phyloP scores from a whole-genome alignment of 2,888 invertebrate species.

The Cepaea hortensis region DNA sequence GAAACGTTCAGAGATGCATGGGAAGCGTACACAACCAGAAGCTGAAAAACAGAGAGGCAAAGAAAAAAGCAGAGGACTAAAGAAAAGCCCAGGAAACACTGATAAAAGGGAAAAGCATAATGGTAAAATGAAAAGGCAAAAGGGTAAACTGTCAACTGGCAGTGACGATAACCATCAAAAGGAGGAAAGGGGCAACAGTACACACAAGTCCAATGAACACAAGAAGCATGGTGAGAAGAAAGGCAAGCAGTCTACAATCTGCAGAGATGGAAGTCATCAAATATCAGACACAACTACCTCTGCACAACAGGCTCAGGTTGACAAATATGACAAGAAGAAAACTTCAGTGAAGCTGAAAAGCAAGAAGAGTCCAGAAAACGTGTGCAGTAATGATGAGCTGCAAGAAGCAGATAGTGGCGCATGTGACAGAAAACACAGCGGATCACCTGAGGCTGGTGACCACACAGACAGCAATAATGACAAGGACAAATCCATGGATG shows the following conservation, averaged over 20 bases:
- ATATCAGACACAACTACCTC: neutral
- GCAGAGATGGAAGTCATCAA: neutral
- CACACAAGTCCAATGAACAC: neutral
- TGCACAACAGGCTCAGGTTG: no score
- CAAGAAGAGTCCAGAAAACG: neutral
- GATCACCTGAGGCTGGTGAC: neutral
- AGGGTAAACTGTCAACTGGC: neutral
- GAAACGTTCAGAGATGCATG: conserved; percentile 33
- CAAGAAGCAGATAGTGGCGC: neutral
- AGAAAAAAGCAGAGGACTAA: conserved; percentile 18
- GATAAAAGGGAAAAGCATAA: conserved; percentile 1
- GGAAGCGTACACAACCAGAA: conserved; percentile 30
- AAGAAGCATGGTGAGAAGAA: neutral
- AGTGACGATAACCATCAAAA: neutral
- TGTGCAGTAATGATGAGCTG: neutral
- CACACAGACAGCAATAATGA: neutral
- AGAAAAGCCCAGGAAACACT: neutral
- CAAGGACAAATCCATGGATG: conserved; percentile 34
- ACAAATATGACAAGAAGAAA: neutral
- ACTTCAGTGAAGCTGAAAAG: no score
- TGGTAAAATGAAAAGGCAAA: neutral
- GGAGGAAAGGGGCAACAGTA: neutral
- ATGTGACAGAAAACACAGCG: neutral
- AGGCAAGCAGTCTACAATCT: neutral
- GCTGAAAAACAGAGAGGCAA: conserved; percentile 40